Base-by-base conservation (phyloP, 92 coral and sea anemone species). In the Porites evermanni region DNA sequence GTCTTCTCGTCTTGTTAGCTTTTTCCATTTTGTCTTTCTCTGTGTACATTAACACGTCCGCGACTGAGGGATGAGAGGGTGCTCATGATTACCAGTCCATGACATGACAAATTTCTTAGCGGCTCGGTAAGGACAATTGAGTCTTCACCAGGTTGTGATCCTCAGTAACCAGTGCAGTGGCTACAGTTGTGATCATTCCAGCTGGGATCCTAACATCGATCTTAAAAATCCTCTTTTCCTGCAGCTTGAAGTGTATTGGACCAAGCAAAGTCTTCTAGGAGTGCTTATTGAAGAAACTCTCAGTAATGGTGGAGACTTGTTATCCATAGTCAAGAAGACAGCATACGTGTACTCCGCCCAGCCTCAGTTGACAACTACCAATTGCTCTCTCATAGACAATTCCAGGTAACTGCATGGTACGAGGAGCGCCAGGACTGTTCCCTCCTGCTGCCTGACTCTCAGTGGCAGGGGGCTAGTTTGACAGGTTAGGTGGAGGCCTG, bases 301-400 rank as follows among this genome's bases (percentile, higher is more conserved):
- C 92, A 1, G 92, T 87, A 10, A 88, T 76, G 13, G 96, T 93
- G 17, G 92, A 80, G n/a, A 93, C 94, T 85, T 87, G 84, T 51
- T 92, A 90, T 23, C 96, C 92, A 44, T 94, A 90, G 85, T 93
- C 94, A 38, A 90, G 77, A 64, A 90, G 83, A 77, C 93, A 93
- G 64, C 65, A 82, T 79, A 87, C 87, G 7, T 50, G 53, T 50
- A 88, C 91, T 21, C 85, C 87, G 16, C 89, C 91, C 70, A 93
- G 76, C 8, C 63, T 85, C 19, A 67, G 93, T 50, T 94, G 93
- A 77, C 95, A 90, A 70, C 70, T 87, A 4, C 93, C 93, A 69
- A 79, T 51, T 20, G 86, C 86, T 72, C 69, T 82, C 17, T 58
- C 54, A 71, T 16, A 70, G 29, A 82, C 78, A 17, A 11, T 23